Base-by-base conservation (phyloP, 2,888 invertebrate species). In the Ormia ochracea region DNA sequence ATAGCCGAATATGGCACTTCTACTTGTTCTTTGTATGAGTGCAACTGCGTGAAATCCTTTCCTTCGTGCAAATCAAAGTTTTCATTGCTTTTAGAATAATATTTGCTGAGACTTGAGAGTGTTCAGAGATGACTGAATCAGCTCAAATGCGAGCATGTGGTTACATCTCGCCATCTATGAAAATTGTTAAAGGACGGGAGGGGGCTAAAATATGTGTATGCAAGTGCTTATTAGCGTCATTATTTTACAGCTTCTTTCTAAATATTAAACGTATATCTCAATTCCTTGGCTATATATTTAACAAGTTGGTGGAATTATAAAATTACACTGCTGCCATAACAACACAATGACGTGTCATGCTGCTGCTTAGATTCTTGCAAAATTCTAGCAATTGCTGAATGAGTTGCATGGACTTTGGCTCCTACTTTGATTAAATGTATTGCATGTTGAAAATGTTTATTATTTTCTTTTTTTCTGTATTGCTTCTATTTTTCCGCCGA, bases 361-460 rank as follows among this genome's bases (percentile, higher is more conserved):
- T 56, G 41, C 43, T 45, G 41, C 43, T 45, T 52, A 52, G 50
- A 52, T 72, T 41, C 38, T 52, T 14, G 9, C 61, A 73, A 41
- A 66, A 12, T 69, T 69, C 33, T 17, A 59, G 31, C 78, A 74
- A 74, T 68, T 78, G 74, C 63, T 78, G 73, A 78, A 56, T 63
- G 48, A 36, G 31, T 41, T 50, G 56, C 38, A 41, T 48, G 19
- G 38, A 6, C 31, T 63, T 10, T 58, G 19, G 58, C 33, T 41
- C 6, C 52, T 43, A 36, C 36, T 69, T 63, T 48, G 68, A 74
- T 69, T 72, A 72, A 72, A 72, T 72, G 31, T 65, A 45, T 78
- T 72, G 72, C 78, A 78, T 73, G 78, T 63, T 45, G 23, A 54
- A 68, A 61, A 54, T 68, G 28, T 58, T 48, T 73, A 14, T 36